Percentiles rank a stretch among this genome's conserved stretches.
phyloP scores from a whole-genome alignment of 2,797 vertebrate genomes.

The Amblyopsis hoosieri region DNA sequence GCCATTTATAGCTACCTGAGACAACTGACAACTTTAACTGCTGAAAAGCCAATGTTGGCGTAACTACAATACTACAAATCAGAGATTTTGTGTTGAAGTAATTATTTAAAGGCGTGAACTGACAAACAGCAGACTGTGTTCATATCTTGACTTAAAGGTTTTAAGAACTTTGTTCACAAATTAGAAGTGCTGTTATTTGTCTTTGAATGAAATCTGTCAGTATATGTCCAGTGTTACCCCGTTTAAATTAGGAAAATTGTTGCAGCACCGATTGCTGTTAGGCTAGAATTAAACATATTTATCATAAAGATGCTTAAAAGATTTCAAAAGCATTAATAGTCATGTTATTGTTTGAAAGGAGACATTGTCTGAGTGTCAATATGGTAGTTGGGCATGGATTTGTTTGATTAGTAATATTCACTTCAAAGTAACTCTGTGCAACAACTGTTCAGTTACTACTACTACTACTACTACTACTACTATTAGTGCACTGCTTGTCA shows the following conservation, averaged over 20 bases:
- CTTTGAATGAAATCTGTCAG: conserved; percentile 64
- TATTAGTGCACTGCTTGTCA: conserved; percentile 78
- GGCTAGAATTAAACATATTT: conserved; percentile 44
- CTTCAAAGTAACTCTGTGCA: conserved; percentile 53
- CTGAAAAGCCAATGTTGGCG: conserved; percentile 64
- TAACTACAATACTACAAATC: conserved; percentile 19
- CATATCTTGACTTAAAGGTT: conserved; percentile 54
- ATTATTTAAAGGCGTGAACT: conserved; percentile 35
- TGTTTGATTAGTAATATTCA: conserved; percentile 64
- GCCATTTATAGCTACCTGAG: conserved; percentile 48
- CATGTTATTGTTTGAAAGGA: conserved; percentile 58
- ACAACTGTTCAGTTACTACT: conserved; percentile 64
- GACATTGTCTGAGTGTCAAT: conserved; percentile 48
- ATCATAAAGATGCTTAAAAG: conserved; percentile 55
- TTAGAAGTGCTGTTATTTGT: conserved; percentile 77
- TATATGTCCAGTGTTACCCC: conserved; percentile 51
- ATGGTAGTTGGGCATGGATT: conserved; percentile 75
- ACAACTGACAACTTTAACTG: conserved; percentile 42
- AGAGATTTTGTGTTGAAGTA: conserved; percentile 46
- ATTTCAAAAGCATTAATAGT: conserved; percentile 60
- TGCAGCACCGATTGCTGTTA: conserved; percentile 61
- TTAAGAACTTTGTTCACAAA: conserved; percentile 63
- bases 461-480: conserved; percentile 58
- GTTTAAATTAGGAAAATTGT: conserved; percentile 38
- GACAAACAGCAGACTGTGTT: conserved; percentile 40